Base-by-base conservation (phyloP, 2,888 invertebrate genomes). In the Apamea sordens region DNA sequence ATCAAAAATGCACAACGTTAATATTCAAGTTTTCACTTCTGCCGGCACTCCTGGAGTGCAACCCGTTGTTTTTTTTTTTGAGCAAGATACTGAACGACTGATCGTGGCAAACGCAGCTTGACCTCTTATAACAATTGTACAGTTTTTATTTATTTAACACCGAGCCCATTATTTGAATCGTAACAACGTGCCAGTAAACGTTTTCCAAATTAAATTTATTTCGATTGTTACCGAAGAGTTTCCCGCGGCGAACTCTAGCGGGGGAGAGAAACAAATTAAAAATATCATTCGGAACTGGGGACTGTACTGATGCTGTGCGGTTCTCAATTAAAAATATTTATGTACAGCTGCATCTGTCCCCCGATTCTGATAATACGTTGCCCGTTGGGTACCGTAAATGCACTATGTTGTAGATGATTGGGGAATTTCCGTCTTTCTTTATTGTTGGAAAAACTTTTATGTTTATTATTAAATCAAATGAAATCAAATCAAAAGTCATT, bases 191-290 rank as follows among this genome's bases (percentile, higher is more conserved):
- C 6, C 36, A n/a, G 61, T 68, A 56, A 81, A 80, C 81, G 63
- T 59, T 72, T 68, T 24, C 41, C 68, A 63, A 72, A 64, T 85
- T 68, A 64, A 68, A 85, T 85, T 72, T 68, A 68, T 80, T 85
- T 73, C 21, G 71, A 85, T 80, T 81, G 80, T 80, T 79, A 67
- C 36, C 44, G 68, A 68, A 78, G 63, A 59, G 56, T 85, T 59
- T 36, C 56, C 28, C 24, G 65, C 53, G 28, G 59, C 59, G 47
- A 68, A 50, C 67, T 63, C 53, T 68, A 36, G 13, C 36, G 53
- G 67, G 70, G 56, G n/a, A n/a, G 65, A 18, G n/a, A 59, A 85
- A 85, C 69, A 69, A 80, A 85, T 82, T 73, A 85, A 82, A 82
- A 85, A 85, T 72, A 85, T 85, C 15, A 59, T 72, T 80, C n/a